Base-by-base conservation (phyloP, 2,113 vertebrate genomes). In the Oreochromis aureus region DNA sequence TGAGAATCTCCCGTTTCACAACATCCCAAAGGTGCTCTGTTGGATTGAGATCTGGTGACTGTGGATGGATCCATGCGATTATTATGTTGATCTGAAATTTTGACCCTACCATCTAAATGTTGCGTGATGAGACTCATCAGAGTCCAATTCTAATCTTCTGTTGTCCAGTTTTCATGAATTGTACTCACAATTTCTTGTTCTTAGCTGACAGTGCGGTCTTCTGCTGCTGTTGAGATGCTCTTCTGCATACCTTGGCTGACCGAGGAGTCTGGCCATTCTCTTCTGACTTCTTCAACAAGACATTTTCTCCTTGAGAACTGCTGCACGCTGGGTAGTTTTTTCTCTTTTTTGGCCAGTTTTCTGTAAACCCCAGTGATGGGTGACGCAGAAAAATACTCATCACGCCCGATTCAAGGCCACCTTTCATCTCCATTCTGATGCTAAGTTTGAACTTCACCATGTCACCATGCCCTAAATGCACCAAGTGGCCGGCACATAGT, bases 1-100 rank as follows among this genome's bases (percentile, higher is more conserved):
- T 0, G 0, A 61, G 58, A 61, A 34, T 61, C 1, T 61, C 58
- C 58, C 0, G 2, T 63, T 63, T 36, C 9, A 2, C 16, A 36
- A 34, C 30, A 63, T 34, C 30, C 30, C 59, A 63, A 63, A 36
- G 59, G 30, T 63, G 3, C 30, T 63, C 59, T 36, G 59, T 63
- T 63, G 18, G 59, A 63, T 36, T 63, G 59, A 36, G 59, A 36
- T 19, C 59, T 39, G 61, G 61, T 66, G 61, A 66, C 32, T 66
- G 32, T n/a, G 4, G 32, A 39, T 66, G 10, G 32, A 66, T 39
- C 32, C 18, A n/a, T 66, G 10, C 2, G 9, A n/a, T 66, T 36
- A 66, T 36, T 36, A 36, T 66, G 34, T 19, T 39, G 19, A 66
- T n/a, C 18, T 39, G 61, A 36, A 66, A 66, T 36, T 66, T n/a